Percentiles rank a stretch among this genome's conserved stretches.
These are phyloP conservation scores for Apteryx mantelli DNA, from an alignment of 2,113 vertebrate species.

Conservation along the genomic window DNA sequence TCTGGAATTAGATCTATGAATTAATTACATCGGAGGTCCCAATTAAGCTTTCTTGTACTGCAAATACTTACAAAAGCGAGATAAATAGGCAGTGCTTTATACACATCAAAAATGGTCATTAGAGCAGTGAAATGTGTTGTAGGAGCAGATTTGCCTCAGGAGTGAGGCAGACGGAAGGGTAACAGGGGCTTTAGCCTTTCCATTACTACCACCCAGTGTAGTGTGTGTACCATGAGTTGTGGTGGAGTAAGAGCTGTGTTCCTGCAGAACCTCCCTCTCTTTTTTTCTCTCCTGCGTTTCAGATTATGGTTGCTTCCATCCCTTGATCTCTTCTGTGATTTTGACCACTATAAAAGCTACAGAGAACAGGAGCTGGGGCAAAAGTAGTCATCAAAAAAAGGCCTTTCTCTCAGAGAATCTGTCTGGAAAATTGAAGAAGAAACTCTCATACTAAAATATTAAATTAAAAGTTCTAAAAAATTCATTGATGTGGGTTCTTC, in stretches of 20 bases:
- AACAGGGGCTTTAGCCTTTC: conserved; percentile 5
- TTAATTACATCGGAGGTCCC: conserved; percentile 42
- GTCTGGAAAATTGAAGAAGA: not conserved
- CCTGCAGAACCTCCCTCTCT: not conserved
- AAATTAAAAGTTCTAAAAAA: not conserved
- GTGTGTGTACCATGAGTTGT: rapidly evolving
- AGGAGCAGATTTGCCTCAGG: conserved; percentile 9
- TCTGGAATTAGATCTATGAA: conserved; percentile 48
- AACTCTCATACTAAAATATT: not conserved
- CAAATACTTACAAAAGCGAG: conserved; percentile 29
- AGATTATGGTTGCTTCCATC: not conserved
- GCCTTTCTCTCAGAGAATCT: not conserved
- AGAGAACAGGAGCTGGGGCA: not conserved
- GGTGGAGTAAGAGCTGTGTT: not conserved
- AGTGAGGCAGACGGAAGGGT: not conserved
- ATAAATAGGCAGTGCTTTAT: conserved; percentile 37
- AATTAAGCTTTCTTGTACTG: conserved; percentile 52
- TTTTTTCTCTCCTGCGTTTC: not conserved
- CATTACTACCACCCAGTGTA: not conserved
- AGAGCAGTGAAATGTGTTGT: not conserved
- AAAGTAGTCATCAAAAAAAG: not conserved
- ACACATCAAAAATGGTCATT: not conserved
- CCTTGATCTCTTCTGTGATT: not conserved
- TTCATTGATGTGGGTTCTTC: not conserved
- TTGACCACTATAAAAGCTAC: not conserved